A percentile compares a stretch with the other conserved stretches of the same genome.
phyloP scores from a whole-genome alignment of 1,140 invertebrate species.

The Marisa cornuarietis region DNA sequence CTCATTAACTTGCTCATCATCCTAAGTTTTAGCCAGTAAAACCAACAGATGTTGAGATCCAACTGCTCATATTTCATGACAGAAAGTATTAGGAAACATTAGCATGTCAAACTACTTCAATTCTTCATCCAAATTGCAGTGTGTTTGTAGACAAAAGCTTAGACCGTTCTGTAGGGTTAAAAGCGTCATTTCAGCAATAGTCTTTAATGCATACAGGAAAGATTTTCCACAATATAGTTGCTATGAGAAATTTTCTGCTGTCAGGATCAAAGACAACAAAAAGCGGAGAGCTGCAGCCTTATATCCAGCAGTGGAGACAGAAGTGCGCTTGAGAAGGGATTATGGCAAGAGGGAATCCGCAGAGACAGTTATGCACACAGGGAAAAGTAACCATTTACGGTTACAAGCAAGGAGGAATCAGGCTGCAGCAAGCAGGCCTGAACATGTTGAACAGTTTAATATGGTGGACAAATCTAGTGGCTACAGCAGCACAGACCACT shows the following conservation, averaged over 20 bases:
- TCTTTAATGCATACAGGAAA: too few species aligned
- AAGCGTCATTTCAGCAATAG: too few species aligned
- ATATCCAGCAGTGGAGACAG: conserved; percentile 23
- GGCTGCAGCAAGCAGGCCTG: neutral
- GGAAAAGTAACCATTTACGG: neutral
- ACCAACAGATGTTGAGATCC: too few species aligned
- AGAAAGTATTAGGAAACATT: too few species aligned
- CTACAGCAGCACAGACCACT: conserved; percentile 45
- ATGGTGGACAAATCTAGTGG: conserved; percentile 40
- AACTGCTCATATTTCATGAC: too few species aligned
- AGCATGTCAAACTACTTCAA: too few species aligned
- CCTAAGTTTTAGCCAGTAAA: too few species aligned
- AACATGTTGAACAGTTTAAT: conserved; percentile 24
- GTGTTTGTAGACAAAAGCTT: too few species aligned
- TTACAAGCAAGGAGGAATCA: conserved; percentile 9
- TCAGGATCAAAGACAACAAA: conserved; percentile 31
- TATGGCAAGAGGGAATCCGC: neutral
- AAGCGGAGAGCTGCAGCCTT: conserved; percentile 9
- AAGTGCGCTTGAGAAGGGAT: conserved; percentile 20
- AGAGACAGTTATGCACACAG: conserved; percentile 24
- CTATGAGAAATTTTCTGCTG: neutral
- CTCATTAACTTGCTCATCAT: too few species aligned
- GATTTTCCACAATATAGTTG: too few species aligned
- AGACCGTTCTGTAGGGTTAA: too few species aligned
- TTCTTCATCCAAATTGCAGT: too few species aligned